A percentile compares a stretch with the other conserved stretches of the same genome.
Evolutionary conservation across 2,797 vertebrate species (phyloP).

Genomic region (Stomatorhinus walkeri): DNA sequence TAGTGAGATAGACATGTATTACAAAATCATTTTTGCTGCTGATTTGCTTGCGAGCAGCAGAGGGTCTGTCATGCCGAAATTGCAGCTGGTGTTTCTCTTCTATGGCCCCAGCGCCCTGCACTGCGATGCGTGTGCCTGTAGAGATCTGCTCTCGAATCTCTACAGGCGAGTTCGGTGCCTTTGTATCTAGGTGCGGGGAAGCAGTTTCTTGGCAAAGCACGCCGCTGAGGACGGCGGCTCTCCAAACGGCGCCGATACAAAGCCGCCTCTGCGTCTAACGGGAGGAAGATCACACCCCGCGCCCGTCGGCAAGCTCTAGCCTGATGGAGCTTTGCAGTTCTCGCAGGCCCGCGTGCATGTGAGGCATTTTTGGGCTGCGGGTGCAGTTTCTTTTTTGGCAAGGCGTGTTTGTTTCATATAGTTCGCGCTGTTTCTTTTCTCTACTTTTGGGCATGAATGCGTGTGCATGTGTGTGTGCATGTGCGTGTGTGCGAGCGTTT

Average conservation of each 20-base stretch:
- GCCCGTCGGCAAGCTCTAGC: conserved; percentile 26
- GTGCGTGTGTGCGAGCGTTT: background rate
- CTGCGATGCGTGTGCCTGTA: background rate
- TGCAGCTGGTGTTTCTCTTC: background rate
- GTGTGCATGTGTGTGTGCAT: background rate
- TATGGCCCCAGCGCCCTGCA: background rate
- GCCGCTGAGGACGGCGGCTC: conserved; percentile 24
- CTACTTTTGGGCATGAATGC: background rate
- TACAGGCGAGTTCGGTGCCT: background rate
- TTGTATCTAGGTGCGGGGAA: background rate
- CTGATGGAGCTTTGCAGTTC: background rate
- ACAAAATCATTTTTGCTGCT: background rate
- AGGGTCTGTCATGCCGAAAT: background rate
- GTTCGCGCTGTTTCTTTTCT: background rate
- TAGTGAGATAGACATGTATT: background rate
- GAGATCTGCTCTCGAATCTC: background rate
- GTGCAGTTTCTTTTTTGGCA: background rate
- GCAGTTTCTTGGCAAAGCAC: background rate
- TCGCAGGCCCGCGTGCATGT: background rate
- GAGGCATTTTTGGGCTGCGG: background rate
- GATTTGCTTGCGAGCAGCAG: background rate
- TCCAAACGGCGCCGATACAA: conserved; percentile 42
- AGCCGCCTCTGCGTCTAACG: conserved; percentile 5
- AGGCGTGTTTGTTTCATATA: background rate
- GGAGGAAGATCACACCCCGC: conserved; percentile 47